Evolutionary conservation across 35 echinoderm and acorn worm genomes (phyloP).

Genomic region (Strongylocentrotus purpuratus): DNA sequence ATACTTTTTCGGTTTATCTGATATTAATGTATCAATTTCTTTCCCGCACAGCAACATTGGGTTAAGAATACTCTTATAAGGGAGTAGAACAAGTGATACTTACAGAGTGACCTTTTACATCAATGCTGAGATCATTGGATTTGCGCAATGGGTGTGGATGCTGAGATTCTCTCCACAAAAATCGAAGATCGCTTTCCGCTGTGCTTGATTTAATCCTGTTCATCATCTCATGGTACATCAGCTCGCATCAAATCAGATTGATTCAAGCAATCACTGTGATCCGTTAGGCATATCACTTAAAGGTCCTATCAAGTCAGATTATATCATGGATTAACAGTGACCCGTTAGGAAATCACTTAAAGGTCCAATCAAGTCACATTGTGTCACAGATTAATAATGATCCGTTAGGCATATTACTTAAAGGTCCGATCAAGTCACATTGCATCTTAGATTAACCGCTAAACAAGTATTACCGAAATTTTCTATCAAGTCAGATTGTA

Average conservation of each 20-base stretch:
- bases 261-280: slow-evolving; percentile 10
- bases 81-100: neutral
- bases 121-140: neutral
- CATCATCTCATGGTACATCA: neutral
- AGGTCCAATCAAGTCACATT: no score
- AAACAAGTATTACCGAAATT: no score
- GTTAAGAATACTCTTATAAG: neutral
- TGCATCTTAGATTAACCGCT: neutral
- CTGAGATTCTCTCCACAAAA: neutral
- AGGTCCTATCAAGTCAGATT: neutral
- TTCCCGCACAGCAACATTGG: neutral
- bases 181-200: slow-evolving; percentile 15
- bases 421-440: neutral
- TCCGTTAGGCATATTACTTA: no score
- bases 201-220: slow-evolving; percentile 17
- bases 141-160: neutral
- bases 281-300: neutral
- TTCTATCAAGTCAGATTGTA: no score
- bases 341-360: no score
- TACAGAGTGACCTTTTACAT: neutral
- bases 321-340: no score
- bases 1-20: no score
- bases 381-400: no score
- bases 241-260: neutral
- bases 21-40: neutral